Conservation (phyloP, 2,113 vertebrate genomes). For the Erythrolamprus reginae region DNA sequence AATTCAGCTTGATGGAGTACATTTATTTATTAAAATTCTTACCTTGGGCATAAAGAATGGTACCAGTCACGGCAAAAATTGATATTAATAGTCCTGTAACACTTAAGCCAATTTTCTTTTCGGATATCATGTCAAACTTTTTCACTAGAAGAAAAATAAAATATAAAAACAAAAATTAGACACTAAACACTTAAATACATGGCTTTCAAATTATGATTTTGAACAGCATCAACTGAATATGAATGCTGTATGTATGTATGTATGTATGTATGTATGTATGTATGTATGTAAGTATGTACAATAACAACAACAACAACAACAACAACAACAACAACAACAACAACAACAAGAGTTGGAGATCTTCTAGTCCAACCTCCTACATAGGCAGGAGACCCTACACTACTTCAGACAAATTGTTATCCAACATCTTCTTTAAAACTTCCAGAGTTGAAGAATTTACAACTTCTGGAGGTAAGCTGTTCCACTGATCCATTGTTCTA, state of each 20-base stretch:
- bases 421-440: too few species aligned
- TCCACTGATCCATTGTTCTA: too few species aligned
- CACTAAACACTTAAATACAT: not conserved
- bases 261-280: too few species aligned
- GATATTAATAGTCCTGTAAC: conserved; percentile 40
- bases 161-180: conserved; percentile 43
- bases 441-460: too few species aligned
- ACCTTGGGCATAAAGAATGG: conserved; percentile 65
- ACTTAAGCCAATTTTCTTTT: conserved; percentile 48
- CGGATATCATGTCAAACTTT: conserved; percentile 51
- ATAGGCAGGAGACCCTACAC: too few species aligned
- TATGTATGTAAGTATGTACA: too few species aligned
- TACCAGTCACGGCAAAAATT: conserved; percentile 45
- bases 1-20: not conserved
- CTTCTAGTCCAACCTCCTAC: too few species aligned
- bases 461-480: too few species aligned
- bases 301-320: too few species aligned
- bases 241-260: not conserved
- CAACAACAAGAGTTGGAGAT: too few species aligned
- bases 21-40: conserved; percentile 26
- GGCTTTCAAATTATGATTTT: not conserved
- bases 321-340: too few species aligned
- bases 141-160: conserved; percentile 57
- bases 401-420: too few species aligned
- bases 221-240: not conserved